phyloP scores from a whole-genome alignment of 2,797 vertebrate genomes.

The Cyclura pinguis region DNA sequence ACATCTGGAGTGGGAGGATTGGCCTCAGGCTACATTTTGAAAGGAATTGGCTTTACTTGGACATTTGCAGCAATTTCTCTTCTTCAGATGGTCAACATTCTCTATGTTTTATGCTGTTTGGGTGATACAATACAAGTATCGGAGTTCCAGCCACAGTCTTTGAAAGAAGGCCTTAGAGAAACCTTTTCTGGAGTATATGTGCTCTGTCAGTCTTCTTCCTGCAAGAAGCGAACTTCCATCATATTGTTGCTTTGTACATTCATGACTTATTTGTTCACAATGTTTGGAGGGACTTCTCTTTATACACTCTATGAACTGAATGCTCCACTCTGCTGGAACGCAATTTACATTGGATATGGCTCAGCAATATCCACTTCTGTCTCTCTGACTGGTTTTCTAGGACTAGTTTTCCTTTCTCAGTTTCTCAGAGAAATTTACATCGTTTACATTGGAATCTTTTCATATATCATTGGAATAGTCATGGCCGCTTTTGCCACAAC shows the following conservation, averaged over 20 bases:
- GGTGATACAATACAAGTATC: slow-evolving; percentile 80
- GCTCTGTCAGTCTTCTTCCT: slow-evolving; percentile 83
- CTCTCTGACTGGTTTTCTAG: slow-evolving; percentile 90
- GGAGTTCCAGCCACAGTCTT: slow-evolving; percentile 65
- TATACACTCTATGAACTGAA: slow-evolving; percentile 91
- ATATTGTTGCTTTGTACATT: slow-evolving; percentile 85
- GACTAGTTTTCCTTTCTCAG: slow-evolving; percentile 85
- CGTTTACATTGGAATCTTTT: slow-evolving; percentile 88
- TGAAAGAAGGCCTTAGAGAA: slow-evolving; percentile 75
- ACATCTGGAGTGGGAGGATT: slow-evolving; percentile 88
- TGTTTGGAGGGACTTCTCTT: slow-evolving; percentile 81
- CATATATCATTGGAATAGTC: slow-evolving; percentile 82
- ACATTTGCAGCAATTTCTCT: slow-evolving; percentile 84
- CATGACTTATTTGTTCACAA: slow-evolving; percentile 81
- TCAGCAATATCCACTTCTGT: slow-evolving; percentile 84
- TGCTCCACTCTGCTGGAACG: slow-evolving; percentile 93
- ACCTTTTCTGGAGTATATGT: slow-evolving; percentile 82
- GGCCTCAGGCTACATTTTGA: slow-evolving; percentile 91
- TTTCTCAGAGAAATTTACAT: slow-evolving; percentile 86
- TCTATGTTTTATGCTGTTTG: slow-evolving; percentile 88
- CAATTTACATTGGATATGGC: slow-evolving; percentile 93
- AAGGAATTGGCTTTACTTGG: slow-evolving; percentile 88
- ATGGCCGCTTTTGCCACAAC: slow-evolving; percentile 88
- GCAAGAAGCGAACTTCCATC: slow-evolving; percentile 78
- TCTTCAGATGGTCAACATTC: slow-evolving; percentile 81